Base-by-base conservation (phyloP, 2,888 invertebrate genomes). In the Deroplatys truncata region DNA sequence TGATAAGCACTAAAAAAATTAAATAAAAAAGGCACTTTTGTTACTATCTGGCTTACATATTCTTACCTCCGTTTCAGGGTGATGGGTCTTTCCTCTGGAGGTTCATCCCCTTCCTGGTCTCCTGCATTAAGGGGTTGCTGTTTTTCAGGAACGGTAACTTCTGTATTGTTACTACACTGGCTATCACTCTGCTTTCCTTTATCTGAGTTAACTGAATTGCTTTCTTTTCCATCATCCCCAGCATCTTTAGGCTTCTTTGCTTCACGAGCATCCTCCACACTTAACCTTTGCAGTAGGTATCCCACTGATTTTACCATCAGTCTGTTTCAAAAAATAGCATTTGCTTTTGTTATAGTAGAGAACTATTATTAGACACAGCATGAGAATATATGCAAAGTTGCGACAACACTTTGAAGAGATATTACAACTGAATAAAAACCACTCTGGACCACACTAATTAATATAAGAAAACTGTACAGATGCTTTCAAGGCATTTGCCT, bases 51-150 rank as follows among this genome's bases (percentile, higher is more conserved):
- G 13, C 13, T 35, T 35, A 84, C 5, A 84, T 84, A 5, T 28
- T 28, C 31, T 28, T 93, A 95, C 95, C 95, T 95, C 93, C 95
- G 93, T 92, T 95, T 95, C 56, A 95, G 93, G 35, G 93, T 93
- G n/a, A 94, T 91, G n/a, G 94, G 92, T 91, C 93, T 94, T 90
- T 95, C 94, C 91, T 95, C 94, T 28, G 94, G 94, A 1, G 95
- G 94, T 28, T 94, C 94, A 90, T 95, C 95, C 15, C 94, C 95
- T 90, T 94, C 92, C 20, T 91, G 92, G 49, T 91, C 91, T 49
- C 91, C 90, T 28, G 13, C 28, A 35, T 49, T 43, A 28, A 28
- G n/a, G 13, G 86, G 20, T 1, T 20, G 86, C 28, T 15, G 28
- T 31, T 82, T 28, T 13, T 28, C 83, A 28, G 82, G 28, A n/a